Evolutionary conservation across 2,113 vertebrate genomes (phyloP), one percentile per base, ranked within the genome.

Genomic region (Anhinga anhinga): DNA sequence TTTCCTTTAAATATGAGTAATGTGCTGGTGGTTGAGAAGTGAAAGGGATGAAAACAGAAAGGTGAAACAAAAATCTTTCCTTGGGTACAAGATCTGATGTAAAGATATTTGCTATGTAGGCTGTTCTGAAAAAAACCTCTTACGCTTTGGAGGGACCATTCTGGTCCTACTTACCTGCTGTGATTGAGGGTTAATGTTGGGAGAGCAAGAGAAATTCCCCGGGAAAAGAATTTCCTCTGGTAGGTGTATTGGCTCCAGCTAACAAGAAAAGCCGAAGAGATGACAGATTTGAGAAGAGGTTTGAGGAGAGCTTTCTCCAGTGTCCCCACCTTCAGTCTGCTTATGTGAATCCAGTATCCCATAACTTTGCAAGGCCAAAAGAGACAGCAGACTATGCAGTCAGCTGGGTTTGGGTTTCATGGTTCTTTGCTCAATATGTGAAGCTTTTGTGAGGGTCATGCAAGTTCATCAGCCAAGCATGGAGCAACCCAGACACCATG

Each of bases 391-490:
- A 45, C 56, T 44, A 8, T 21, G 49, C 47, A 67, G 59, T 36
- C 81, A 76, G 36, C 34, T 55, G 53, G 19, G 34, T 62, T 65
- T 93, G 70, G 27, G n/a, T 88, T 93, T 92, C 88, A 81, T n/a
- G 59, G 73, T 26, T 85, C 61, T 76, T 76, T 66, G 53, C 56
- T 85, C 83, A 93, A 9, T 52, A 69, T 15, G 16, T 59, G 56
- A 87, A 49, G 72, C n/a, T 89, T 86, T 89, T 72, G 58, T 25
- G 42, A 94, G 82, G 67, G 74, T 34, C 66, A 82, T 30, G 45
- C 84, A 92, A 93, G 58, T 62, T 91, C 70, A 91, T 65, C 71
- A 91, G 84, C 27, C 84, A 95, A 94, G 89, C 84, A 72, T 5
- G 26, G 44, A 94, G 62, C 67, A 65, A 47, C 15, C 18, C 53